Evolutionary conservation across 2,888 invertebrate species (phyloP), one percentile per base, ranked within the genome.

Genomic region (Synergus gifuensis): DNA sequence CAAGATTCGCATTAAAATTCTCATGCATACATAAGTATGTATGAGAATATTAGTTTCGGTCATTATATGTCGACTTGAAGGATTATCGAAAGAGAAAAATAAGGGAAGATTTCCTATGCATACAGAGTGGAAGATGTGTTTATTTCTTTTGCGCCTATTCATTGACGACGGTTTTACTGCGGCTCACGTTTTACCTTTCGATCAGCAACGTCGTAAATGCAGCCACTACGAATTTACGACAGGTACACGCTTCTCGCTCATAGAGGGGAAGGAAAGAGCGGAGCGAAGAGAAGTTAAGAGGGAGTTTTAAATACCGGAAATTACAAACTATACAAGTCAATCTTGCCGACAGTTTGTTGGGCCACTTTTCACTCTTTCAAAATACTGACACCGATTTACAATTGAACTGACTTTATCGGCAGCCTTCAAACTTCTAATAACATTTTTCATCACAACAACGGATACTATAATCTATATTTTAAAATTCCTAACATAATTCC

Each of bases 171-270:
- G 42, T 16, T 66, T 66, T 66, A 66, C 42, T 66, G 66, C 66
- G 44, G 42, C 4, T 11, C 44, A 66, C 66, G 66, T 66, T 66
- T 79, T 80, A 79, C 79, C 79, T 79, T 77, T 78, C 80, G 76
- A 82, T 82, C 79, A 76, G 78, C 76, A 42, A 66, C 67, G 76
- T 76, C 80, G 79, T 81, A 78, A 82, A 81, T 62, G 78, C 77
- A 78, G 78, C 69, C 58, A 46, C 82, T 18, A 44, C 46, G 62
- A 82, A 82, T 80, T 82, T 82, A 82, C 82, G 81, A 78, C 66
- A 58, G 46, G 76, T 79, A 62, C 78, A 44, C 76, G 67, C 76
- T 49, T 77, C 77, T 54, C 64, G 28, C 44, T 49, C 22, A 40
- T 22, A 40, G 2, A 40, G 76, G 66, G 64, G 73, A 49, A 16